Percentiles rank a stretch among this genome's conserved stretches.
These are phyloP conservation scores for Nyctibius grandis DNA, from an alignment of 2,797 vertebrate genomes.

Conservation along the genomic window DNA sequence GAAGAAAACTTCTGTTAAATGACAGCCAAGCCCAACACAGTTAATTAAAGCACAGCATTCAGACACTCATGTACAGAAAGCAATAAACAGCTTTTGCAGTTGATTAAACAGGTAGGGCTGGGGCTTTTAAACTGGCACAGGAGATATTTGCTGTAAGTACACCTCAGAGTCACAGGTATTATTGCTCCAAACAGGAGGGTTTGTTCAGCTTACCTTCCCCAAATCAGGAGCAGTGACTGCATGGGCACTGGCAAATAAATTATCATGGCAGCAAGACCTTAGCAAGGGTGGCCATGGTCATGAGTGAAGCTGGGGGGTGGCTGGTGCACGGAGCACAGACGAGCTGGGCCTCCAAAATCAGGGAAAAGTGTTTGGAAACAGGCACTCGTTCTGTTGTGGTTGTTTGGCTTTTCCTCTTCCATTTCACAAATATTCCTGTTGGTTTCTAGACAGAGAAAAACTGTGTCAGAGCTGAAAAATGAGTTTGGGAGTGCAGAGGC, in stretches of 20 bases:
- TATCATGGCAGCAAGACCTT: too few species aligned
- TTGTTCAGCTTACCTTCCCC: background rate
- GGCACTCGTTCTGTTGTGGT: rapidly evolving
- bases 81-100: constrained; percentile 42
- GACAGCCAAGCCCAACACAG: background rate
- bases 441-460: background rate
- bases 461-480: background rate
- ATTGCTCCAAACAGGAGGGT: background rate
- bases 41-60: background rate
- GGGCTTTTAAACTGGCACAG: background rate
- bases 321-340: background rate
- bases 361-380: background rate
- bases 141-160: background rate
- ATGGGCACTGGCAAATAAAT: rapidly evolving
- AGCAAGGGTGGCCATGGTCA: rapidly evolving
- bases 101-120: constrained; percentile 18
- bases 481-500: background rate
- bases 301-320: background rate
- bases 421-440: background rate
- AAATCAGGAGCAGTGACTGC: background rate
- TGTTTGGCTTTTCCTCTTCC: background rate
- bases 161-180: background rate
- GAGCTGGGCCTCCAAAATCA: rapidly evolving
- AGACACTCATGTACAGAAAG: constrained; percentile 2
- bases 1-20: constrained; percentile 5